Evolutionary conservation across 2,888 invertebrate genomes (phyloP).

Genomic region (Clusia tigrina): DNA sequence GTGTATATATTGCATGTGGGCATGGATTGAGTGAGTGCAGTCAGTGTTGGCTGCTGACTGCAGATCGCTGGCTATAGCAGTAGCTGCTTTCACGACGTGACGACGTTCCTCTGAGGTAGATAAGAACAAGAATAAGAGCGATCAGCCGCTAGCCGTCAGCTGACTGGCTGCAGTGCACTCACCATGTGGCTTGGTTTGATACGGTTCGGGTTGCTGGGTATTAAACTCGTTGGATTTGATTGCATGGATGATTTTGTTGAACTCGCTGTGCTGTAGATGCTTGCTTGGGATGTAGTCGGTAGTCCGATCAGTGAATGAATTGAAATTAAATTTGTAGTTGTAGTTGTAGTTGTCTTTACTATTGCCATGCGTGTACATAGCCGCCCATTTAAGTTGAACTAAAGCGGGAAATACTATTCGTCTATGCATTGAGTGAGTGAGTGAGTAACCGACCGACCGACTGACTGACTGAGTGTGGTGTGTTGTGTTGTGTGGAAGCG

Average conservation of each 20-base stretch:
- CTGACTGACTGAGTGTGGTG: no score
- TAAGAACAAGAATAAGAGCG: neutral
- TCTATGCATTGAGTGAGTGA: no score
- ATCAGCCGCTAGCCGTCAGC: no score
- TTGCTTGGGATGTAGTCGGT: no score
- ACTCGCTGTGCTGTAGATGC: neutral
- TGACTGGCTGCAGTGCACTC: no score
- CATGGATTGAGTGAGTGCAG: no score
- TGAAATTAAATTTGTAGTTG: neutral
- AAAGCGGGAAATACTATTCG: neutral
- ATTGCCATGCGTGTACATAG: neutral
- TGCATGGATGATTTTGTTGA: neutral
- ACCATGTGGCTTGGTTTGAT: neutral
- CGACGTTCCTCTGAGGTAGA: neutral
- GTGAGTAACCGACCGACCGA: no score
- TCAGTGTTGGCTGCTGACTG: no score
- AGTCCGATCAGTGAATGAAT: conserved; percentile 1
- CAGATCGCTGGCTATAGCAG: neutral
- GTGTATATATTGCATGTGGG: no score
- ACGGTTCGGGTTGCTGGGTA: neutral
- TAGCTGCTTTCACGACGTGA: neutral
- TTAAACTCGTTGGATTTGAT: no score
- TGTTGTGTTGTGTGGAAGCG: no score
- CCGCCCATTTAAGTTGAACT: neutral
- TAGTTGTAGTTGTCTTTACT: neutral